These are phyloP conservation scores for Panopea generosa DNA, from an alignment of 2,888 invertebrate genomes.

Conservation along the genomic window DNA sequence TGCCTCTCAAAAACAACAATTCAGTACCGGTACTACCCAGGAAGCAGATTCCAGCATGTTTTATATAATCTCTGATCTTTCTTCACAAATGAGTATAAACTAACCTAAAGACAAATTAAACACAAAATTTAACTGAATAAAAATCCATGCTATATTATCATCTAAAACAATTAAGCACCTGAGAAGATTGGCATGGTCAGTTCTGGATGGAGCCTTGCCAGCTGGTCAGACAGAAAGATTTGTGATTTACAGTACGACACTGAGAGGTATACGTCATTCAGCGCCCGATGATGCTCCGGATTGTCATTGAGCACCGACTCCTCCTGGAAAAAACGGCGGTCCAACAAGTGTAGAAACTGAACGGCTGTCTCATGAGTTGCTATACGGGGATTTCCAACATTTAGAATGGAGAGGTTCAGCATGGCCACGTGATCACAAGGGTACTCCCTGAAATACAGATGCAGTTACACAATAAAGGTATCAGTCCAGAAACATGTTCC, in stretches of 20 bases:
- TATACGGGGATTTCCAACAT: conserved; percentile 96
- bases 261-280: conserved; percentile 91
- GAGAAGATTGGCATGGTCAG: conserved; percentile 99
- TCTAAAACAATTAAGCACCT: conserved; percentile 91
- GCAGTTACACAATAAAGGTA: background rate
- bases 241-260: conserved; percentile 96
- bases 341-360: conserved; percentile 95
- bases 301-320: conserved; percentile 82
- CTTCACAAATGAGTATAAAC: too few species aligned
- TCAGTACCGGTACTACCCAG: too few species aligned
- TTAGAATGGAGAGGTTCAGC: conserved; percentile 98
- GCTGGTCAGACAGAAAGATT: conserved; percentile 95
- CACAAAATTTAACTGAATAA: too few species aligned
- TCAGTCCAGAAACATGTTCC: background rate
- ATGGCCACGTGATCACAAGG: conserved; percentile 96
- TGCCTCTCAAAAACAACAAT: too few species aligned
- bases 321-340: conserved; percentile 96
- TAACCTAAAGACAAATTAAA: too few species aligned
- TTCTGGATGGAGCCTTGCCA: conserved; percentile 97
- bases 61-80: too few species aligned
- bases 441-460: conserved; percentile 80
- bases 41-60: too few species aligned
- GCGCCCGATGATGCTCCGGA: conserved; percentile 85
- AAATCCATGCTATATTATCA: too few species aligned
- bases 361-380: conserved; percentile 97